Base-by-base conservation (phyloP, 37 sponge, comb jelly and placozoan species). In the Oscarella lobularis region DNA sequence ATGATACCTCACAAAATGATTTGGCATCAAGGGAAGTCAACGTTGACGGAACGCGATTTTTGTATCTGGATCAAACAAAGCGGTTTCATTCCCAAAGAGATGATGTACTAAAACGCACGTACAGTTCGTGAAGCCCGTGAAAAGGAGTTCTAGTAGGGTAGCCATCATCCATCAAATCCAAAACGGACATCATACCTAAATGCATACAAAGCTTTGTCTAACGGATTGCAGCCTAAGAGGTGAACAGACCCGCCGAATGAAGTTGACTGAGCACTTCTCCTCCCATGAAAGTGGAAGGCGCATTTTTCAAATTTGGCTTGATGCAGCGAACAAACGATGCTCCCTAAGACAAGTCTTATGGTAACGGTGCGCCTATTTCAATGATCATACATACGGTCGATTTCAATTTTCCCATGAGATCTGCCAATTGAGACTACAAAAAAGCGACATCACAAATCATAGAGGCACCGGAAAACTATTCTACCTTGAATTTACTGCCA, bases 161-260 rank as follows among this genome's bases (percentile, higher is more conserved):
- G 9, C 98, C 98, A n/a, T 88, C 87, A 78, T 96, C 87, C 98
- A 96, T 96, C 36, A 96, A 84, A 81, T 89, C 76, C 78, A 96
- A 78, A 40, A 92, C 98, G 30, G 92, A 81, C 0, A 96, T 86
- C 93, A 92, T 96, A 0, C 98, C 98, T 82, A 66, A 35, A 38
- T 4, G 33, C 31, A 68, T 20, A 48, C 60, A 48, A 9, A 48
- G 14, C 9, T 20, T 27, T 20, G 20, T 20, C 9, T 27, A 48
- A 48, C 14, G 14, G 60, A 48, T 27, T 20, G 60, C 9, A 48
- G 9, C 14, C 14, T 70, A n/a, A 29, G 71, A 30, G 31, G 31
- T 68, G 35, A 68, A 79, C 65, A 66, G 34, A 88, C 89, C 89
- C 38, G 90, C 94, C 75, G 85, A 90, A 35, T 89, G 94, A 20